Percentiles rank a stretch among this genome's conserved stretches.
These are phyloP conservation scores for Eueides isabella DNA, from an alignment of 1,140 invertebrate species.

Conservation along the genomic window DNA sequence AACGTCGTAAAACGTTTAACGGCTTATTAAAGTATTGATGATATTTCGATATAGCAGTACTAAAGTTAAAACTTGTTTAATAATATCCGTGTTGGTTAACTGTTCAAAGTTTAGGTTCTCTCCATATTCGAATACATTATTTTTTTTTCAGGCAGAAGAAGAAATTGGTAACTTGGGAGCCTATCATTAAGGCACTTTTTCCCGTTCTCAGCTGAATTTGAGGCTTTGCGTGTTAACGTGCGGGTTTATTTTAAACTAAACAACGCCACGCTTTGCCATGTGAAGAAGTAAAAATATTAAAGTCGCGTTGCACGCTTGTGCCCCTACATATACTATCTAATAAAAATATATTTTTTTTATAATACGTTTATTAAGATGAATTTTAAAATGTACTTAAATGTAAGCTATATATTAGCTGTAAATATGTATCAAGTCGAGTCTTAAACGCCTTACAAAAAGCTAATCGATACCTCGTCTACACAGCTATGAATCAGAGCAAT, in stretches of 20 bases:
- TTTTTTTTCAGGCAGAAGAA: no score
- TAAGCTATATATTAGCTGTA: not conserved
- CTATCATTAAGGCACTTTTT: no score
- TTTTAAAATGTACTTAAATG: not conserved
- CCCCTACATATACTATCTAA: no score
- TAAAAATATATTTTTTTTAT: no score
- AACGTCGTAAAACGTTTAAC: constrained; percentile 19
- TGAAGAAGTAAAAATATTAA: no score
- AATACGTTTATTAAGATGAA: not conserved
- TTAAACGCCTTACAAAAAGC: constrained; percentile 25
- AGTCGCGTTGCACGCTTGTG: no score
- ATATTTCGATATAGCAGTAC: not conserved
- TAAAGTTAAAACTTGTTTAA: not conserved
- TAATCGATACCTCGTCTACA: constrained; percentile 56
- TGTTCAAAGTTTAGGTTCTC: not conserved
- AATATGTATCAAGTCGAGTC: not conserved
- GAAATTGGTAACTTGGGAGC: no score
- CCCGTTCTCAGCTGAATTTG: no score
- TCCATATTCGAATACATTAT: not conserved
- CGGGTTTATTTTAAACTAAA: no score
- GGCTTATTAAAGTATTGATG: not conserved
- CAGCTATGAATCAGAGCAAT: constrained; percentile 58
- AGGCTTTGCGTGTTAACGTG: no score
- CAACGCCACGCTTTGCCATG: no score
- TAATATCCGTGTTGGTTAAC: not conserved